Evolutionary conservation across 2,113 vertebrate genomes (phyloP).

Genomic region (Syrrhaptes paradoxus): DNA sequence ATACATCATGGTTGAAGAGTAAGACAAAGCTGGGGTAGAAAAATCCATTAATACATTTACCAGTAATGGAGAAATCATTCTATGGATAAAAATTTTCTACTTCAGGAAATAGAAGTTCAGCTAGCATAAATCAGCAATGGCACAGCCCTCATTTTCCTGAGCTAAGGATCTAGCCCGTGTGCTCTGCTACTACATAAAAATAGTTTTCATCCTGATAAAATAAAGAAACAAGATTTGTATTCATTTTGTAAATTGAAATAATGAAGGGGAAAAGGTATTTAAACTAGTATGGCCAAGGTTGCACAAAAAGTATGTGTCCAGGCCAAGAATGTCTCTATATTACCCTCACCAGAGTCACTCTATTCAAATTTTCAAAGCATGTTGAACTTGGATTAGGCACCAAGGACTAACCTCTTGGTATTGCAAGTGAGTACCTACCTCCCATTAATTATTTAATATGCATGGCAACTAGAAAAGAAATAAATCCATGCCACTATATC

Average conservation of each 20-base stretch:
- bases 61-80: not conserved
- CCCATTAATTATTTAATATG: not conserved
- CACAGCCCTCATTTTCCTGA: not conserved
- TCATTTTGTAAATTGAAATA: not conserved
- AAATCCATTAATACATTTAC: not conserved
- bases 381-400: not conserved
- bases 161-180: not conserved
- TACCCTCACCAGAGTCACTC: not conserved
- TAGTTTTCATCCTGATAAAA: not conserved
- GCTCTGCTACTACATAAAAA: not conserved
- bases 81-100: not conserved
- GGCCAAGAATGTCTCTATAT: not conserved
- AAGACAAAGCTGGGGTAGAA: not conserved
- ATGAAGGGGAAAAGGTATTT: not conserved
- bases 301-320: not conserved
- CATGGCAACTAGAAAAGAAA: not conserved
- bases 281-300: not conserved
- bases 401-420: not conserved
- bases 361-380: not conserved
- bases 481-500: not conserved
- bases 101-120: not conserved
- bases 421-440: rapidly evolving
- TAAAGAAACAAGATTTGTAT: not conserved
- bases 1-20: not conserved
- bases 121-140: not conserved